phyloP scores from a whole-genome alignment of 2,888 invertebrate species.

The Allolobophora icterica region DNA sequence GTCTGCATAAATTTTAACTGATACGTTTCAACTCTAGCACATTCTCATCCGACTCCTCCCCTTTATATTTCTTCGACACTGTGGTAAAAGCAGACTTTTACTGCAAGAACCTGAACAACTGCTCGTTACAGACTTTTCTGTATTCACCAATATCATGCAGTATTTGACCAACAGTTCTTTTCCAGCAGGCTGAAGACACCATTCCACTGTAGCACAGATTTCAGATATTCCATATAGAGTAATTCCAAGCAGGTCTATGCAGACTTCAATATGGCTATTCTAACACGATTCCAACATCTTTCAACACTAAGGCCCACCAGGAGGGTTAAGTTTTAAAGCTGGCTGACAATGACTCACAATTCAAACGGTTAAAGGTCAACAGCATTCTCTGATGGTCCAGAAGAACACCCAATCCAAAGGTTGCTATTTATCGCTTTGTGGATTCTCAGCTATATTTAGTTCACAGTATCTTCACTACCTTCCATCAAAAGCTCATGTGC shows the following conservation, averaged over 20 bases:
- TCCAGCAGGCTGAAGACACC: not conserved
- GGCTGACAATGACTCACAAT: not conserved
- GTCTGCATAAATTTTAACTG: not conserved
- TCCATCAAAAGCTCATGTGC: not conserved
- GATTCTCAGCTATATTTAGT: not conserved
- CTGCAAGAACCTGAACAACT: not conserved
- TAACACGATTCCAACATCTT: not conserved
- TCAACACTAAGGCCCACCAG: not conserved
- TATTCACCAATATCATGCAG: not conserved
- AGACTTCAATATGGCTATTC: not conserved
- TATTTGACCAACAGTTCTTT: too few species aligned
- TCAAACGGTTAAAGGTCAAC: not conserved
- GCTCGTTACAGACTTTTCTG: constrained; percentile 13
- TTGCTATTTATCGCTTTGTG: not conserved
- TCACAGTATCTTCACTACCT: not conserved
- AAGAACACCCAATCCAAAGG: not conserved
- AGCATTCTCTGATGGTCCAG: not conserved
- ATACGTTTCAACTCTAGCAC: not conserved
- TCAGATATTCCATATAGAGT: not conserved
- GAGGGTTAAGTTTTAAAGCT: not conserved
- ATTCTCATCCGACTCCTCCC: not conserved
- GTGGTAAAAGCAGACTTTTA: not conserved
- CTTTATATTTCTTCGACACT: not conserved
- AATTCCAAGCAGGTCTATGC: not conserved
- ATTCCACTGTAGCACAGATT: not conserved